phyloP scores from a whole-genome alignment of 2,888 invertebrate genomes.

The Calameuta filiformis region DNA sequence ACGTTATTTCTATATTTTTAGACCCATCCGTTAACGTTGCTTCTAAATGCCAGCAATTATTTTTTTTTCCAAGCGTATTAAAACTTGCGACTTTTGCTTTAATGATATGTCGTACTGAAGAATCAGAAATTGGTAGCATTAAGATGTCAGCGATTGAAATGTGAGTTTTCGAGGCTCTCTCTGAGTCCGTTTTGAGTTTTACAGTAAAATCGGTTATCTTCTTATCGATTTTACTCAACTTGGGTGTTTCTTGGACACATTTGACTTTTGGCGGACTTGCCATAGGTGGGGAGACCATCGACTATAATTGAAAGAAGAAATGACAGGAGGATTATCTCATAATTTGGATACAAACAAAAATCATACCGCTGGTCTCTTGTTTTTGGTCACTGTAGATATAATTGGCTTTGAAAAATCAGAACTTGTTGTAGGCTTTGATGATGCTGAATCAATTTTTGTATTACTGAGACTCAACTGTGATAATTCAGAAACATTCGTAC shows the following conservation, averaged over 20 bases:
- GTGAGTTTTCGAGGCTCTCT: constrained; percentile 30
- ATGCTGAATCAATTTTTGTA: background rate
- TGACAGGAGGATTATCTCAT: background rate
- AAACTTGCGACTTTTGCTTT: constrained; percentile 71
- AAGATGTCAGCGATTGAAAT: constrained; percentile 46
- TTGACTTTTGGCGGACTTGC: constrained; percentile 30
- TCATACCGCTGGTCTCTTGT: constrained; percentile 25
- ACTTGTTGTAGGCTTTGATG: background rate
- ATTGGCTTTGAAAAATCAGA: background rate
- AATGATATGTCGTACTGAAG: constrained; percentile 58
- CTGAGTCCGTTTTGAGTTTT: constrained; percentile 16
- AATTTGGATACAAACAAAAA: background rate
- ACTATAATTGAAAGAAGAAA: background rate
- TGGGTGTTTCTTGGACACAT: constrained; percentile 31
- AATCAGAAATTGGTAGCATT: constrained; percentile 25
- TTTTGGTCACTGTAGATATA: constrained; percentile 11
- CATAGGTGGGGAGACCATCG: constrained; percentile 3
- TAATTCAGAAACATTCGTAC: background rate
- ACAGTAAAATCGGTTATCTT: constrained; percentile 42
- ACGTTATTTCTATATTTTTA: constrained; percentile 69
- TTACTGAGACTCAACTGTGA: background rate
- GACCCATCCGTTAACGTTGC: constrained; percentile 72
- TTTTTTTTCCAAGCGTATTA: constrained; percentile 69
- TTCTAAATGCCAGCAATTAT: constrained; percentile 70
- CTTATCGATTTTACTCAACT: constrained; percentile 15